These are phyloP conservation scores for Microcebus murinus DNA, from an alignment of 2,113 vertebrate genomes.

Conservation along the genomic window DNA sequence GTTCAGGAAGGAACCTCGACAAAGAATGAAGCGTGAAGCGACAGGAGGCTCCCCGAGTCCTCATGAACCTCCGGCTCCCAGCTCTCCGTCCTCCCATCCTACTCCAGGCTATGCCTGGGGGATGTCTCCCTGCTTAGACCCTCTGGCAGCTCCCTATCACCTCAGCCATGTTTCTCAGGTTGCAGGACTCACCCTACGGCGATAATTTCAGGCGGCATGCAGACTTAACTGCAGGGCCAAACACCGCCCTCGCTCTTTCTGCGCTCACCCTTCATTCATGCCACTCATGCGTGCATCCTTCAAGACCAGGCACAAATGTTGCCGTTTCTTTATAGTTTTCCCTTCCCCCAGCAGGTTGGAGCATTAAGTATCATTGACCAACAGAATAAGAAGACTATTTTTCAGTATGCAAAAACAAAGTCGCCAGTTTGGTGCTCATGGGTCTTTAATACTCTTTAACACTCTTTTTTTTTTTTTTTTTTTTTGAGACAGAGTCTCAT, in stretches of 20 bases:
- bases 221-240: no score
- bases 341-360: not conserved
- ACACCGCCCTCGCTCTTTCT: not conserved
- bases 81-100: not conserved
- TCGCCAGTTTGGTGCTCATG: not conserved
- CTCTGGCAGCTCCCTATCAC: not conserved
- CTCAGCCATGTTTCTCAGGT: not conserved
- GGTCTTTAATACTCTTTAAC: not conserved
- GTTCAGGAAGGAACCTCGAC: no score
- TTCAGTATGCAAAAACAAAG: not conserved
- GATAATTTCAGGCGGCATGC: no score
- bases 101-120: not conserved
- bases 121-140: not conserved
- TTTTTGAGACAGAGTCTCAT: not conserved
- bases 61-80: accelerated
- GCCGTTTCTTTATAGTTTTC: not conserved
- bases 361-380: not conserved
- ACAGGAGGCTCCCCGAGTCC: accelerated
- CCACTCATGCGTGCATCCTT: not conserved
- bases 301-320: not conserved
- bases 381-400: not conserved
- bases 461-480: no score
- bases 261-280: not conserved
- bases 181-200: not conserved
- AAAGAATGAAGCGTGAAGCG: not conserved